These are phyloP conservation scores for Diabrotica virgifera DNA, from an alignment of 1,140 invertebrate species.

Conservation along the genomic window DNA sequence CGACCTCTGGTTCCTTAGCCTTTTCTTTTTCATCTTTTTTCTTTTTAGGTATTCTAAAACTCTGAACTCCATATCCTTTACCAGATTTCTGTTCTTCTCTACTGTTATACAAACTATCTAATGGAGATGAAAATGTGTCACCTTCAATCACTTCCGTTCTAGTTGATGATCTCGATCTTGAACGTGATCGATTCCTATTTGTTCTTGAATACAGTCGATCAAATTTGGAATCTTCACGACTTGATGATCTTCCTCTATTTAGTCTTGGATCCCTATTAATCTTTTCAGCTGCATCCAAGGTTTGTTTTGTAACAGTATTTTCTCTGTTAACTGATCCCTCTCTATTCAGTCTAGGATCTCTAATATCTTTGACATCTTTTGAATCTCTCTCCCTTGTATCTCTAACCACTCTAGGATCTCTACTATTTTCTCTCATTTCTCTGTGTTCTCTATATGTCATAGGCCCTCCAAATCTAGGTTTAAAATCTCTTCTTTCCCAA, in stretches of 20 bases:
- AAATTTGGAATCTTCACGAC: conserved; percentile 27
- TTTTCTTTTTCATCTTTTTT: conserved; percentile 37
- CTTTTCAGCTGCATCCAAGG: conserved; percentile 7
- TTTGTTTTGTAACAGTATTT: conserved; percentile 11
- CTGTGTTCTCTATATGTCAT: conserved; percentile 13
- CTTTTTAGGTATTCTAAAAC: conserved; percentile 65
- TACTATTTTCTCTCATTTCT: conserved; percentile 11
- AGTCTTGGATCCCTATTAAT: conserved; percentile 22
- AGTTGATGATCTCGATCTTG: conserved; percentile 10
- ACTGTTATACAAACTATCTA: conserved; percentile 58
- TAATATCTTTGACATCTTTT: conserved; percentile 23
- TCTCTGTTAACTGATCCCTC: conserved; percentile 14
- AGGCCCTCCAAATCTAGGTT: conserved; percentile 4
- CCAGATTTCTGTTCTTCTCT: conserved; percentile 46
- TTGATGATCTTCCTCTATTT: conserved; percentile 7
- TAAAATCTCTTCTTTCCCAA: conserved; percentile 12
- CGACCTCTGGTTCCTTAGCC: not conserved
- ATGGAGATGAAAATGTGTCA: conserved; percentile 44
- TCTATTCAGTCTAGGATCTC: conserved; percentile 19
- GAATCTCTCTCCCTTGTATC: conserved; percentile 28
- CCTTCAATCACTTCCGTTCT: conserved; percentile 18
- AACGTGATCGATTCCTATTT: conserved; percentile 19
- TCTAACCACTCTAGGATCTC: conserved; percentile 16
- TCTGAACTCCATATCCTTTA: conserved; percentile 58
- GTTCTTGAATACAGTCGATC: conserved; percentile 32